These are phyloP conservation scores for Yponomeuta sedellus DNA, from an alignment of 2,888 invertebrate species.

Conservation along the genomic window DNA sequence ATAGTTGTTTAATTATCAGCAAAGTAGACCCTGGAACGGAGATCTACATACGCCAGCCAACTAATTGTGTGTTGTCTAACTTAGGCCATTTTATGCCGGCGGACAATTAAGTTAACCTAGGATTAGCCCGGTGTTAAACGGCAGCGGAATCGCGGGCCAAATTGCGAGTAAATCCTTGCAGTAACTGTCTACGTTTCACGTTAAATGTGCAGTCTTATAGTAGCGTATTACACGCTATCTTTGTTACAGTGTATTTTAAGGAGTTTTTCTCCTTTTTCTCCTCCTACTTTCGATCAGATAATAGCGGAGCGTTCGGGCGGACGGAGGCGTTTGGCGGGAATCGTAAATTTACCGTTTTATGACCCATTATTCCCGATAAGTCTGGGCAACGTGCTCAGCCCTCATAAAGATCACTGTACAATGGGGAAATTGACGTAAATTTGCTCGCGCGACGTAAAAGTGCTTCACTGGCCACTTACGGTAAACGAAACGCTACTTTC, in stretches of 20 bases:
- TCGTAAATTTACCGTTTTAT: constrained; percentile 65
- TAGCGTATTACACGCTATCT: background rate
- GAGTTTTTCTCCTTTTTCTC: background rate
- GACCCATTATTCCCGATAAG: constrained; percentile 61
- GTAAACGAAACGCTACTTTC: background rate
- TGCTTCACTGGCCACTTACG: background rate
- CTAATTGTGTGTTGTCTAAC: background rate
- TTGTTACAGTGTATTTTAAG: background rate
- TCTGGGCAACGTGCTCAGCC: constrained; percentile 35
- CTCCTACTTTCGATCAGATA: constrained; percentile 43
- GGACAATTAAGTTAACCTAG: background rate
- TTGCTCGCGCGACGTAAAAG: background rate
- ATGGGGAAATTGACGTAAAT: background rate
- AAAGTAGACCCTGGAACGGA: background rate
- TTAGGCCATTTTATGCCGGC: background rate
- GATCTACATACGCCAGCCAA: background rate
- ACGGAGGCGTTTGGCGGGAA: constrained; percentile 32
- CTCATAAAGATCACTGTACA: constrained; percentile 37
- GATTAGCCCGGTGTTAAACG: background rate
- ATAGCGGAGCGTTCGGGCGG: constrained; percentile 37
- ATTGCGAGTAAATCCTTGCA: background rate
- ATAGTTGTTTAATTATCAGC: background rate
- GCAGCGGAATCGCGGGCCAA: background rate
- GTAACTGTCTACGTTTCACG: background rate
- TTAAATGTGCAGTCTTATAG: background rate